Evolutionary conservation across 2,113 vertebrate genomes (phyloP).

Genomic region (human (Homo sapiens)): DNA sequence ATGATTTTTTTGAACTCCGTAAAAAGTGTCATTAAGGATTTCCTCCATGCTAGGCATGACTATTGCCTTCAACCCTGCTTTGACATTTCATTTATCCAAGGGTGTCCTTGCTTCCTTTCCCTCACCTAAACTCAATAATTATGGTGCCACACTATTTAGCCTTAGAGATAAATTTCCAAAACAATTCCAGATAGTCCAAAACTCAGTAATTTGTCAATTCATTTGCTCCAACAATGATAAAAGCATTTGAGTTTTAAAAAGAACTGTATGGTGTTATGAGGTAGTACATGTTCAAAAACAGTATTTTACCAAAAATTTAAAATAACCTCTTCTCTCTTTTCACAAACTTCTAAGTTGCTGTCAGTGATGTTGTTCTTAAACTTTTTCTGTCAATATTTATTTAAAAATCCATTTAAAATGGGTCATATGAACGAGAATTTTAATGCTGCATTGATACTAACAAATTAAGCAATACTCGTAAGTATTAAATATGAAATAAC

Average conservation of each 20-base stretch:
- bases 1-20: conserved; percentile 30
- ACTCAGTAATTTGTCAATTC: neutral
- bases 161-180: neutral
- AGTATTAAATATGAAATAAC: neutral
- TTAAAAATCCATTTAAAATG: neutral
- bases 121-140: conserved; percentile 26
- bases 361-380: neutral
- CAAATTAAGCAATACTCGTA: neutral
- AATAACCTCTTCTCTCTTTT: neutral
- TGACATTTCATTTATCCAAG: conserved; percentile 54
- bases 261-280: neutral
- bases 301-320: neutral
- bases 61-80: conserved; percentile 33
- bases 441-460: neutral
- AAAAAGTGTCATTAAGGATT: conserved; percentile 46
- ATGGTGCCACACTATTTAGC: neutral
- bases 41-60: conserved; percentile 12
- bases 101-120: conserved; percentile 20
- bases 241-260: neutral
- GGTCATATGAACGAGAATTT: neutral
- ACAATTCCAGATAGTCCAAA: neutral
- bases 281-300: neutral
- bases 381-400: neutral
- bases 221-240: neutral
- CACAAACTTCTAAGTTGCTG: neutral